Evolutionary conservation across 2,113 vertebrate genomes (phyloP).

Genomic region (Corythornis cristatus): DNA sequence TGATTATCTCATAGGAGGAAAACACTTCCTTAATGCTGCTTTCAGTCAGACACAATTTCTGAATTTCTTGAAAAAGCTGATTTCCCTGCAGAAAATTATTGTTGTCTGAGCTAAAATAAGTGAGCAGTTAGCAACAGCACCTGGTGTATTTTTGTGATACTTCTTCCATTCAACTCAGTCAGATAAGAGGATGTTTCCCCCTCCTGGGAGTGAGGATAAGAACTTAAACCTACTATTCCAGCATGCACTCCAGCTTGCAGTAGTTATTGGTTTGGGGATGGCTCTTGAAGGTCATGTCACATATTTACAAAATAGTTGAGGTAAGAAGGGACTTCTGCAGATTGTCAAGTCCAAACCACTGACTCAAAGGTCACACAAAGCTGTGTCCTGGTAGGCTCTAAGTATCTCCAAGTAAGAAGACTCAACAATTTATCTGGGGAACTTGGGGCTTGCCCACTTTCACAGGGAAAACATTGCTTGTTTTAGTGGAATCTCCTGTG

Average conservation of each 20-base stretch:
- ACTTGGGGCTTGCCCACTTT: neutral
- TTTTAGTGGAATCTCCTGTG: neutral
- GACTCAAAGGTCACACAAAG: neutral
- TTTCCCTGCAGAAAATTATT: neutral
- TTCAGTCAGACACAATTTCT: neutral
- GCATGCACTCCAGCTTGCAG: neutral
- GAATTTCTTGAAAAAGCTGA: neutral
- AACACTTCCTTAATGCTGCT: neutral
- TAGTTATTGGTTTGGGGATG: neutral
- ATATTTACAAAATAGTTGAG: neutral
- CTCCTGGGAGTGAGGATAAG: neutral
- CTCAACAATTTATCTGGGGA: neutral
- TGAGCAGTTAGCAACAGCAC: neutral
- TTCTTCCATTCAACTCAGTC: neutral
- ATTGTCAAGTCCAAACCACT: neutral
- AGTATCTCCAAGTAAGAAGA: neutral
- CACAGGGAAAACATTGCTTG: neutral
- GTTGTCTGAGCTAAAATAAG: neutral
- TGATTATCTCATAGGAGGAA: neutral
- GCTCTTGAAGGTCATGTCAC: neutral
- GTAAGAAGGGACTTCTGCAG: neutral
- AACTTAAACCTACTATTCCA: neutral
- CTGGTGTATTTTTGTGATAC: neutral
- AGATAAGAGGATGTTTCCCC: neutral
- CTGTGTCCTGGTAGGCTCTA: neutral